These are phyloP conservation scores for Cantharis flavilabris DNA, from an alignment of 2,888 invertebrate species.

Conservation along the genomic window DNA sequence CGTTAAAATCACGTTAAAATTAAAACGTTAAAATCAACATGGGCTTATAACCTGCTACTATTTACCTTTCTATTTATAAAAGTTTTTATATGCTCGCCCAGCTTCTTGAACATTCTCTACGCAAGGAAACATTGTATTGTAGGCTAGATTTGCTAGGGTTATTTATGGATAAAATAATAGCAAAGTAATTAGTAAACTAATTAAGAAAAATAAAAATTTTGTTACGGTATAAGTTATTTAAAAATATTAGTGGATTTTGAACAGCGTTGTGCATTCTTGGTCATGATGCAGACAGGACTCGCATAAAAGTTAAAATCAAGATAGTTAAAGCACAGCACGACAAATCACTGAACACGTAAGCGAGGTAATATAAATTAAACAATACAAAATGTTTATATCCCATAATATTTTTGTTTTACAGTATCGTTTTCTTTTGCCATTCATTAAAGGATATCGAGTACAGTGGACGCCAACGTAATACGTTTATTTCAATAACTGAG, in stretches of 20 bases:
- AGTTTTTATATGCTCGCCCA: no score
- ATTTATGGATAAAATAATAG: neutral
- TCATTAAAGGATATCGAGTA: neutral
- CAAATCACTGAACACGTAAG: slow-evolving; percentile 49
- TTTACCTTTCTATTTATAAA: no score
- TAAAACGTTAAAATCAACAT: no score
- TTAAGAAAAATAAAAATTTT: neutral
- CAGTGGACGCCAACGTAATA: neutral
- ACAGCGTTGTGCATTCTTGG: neutral
- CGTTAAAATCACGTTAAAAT: no score
- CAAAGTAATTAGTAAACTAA: neutral
- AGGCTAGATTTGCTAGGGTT: no score
- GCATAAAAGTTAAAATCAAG: slow-evolving; percentile 42
- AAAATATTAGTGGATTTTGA: neutral
- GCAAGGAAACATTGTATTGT: no score
- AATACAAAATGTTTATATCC: slow-evolving; percentile 37
- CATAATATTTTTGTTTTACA: slow-evolving; percentile 14
- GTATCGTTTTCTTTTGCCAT: neutral
- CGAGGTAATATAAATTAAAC: slow-evolving; percentile 45
- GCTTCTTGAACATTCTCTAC: no score
- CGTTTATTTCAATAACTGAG: slow-evolving; percentile 18
- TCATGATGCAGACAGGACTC: slow-evolving; percentile 10
- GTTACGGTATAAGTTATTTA: neutral
- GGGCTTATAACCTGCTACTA: no score
- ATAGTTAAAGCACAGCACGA: slow-evolving; percentile 46